phyloP scores from a whole-genome alignment of 2,888 invertebrate species.

The Dioctria linearis region DNA sequence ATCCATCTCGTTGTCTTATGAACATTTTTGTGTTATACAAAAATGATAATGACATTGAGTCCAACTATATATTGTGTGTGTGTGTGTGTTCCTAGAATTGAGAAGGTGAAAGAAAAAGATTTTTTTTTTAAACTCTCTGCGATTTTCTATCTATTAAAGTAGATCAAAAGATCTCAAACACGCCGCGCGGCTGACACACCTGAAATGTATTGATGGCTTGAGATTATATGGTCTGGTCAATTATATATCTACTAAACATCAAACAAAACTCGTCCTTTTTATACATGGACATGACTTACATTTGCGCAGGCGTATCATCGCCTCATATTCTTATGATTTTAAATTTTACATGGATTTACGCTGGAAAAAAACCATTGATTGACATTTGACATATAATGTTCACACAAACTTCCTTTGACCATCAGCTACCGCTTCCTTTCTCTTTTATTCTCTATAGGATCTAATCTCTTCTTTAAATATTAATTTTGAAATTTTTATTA shows the following conservation, averaged over 20 bases:
- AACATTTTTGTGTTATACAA: not conserved
- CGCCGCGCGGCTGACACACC: not conserved
- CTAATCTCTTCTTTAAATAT: not conserved
- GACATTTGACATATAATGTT: slow-evolving; percentile 13
- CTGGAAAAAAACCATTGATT: slow-evolving; percentile 1
- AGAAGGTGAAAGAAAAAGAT: slow-evolving; percentile 10
- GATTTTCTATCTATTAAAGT: slow-evolving; percentile 4
- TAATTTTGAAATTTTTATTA: too few species aligned
- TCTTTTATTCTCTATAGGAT: too few species aligned
- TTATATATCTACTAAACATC: slow-evolving; percentile 11
- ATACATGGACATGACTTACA: not conserved
- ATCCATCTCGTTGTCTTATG: slow-evolving; percentile 39
- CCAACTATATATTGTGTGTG: not conserved
- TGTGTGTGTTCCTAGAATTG: not conserved
- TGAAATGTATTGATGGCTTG: slow-evolving; percentile 12
- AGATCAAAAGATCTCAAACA: slow-evolving; percentile 28
- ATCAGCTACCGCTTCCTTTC: slow-evolving; percentile 20
- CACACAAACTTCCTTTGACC: slow-evolving; percentile 25
- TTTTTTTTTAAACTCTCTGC: slow-evolving; percentile 16
- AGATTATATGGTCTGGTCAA: not conserved
- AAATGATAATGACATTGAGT: slow-evolving; percentile 29
- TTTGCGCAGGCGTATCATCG: not conserved
- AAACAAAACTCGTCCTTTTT: not conserved
- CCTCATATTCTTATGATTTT: not conserved
- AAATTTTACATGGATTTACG: not conserved